Evolutionary conservation across 2,113 vertebrate genomes (phyloP).

Genomic region (Cnemophilus loriae): DNA sequence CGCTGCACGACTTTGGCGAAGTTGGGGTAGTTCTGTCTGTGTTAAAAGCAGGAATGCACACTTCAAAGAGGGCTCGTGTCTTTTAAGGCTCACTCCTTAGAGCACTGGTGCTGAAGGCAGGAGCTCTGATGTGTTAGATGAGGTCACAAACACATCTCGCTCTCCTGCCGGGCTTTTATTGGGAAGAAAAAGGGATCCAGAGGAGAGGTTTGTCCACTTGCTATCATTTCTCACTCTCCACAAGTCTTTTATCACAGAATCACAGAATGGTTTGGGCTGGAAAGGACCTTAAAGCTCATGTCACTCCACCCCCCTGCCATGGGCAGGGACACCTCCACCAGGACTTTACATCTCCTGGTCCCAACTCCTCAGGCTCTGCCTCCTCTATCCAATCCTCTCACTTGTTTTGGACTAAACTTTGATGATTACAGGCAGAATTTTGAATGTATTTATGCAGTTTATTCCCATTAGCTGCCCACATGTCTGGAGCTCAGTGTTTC

Average conservation of each 20-base stretch:
- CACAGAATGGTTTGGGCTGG: neutral
- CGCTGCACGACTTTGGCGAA: neutral
- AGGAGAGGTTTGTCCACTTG: neutral
- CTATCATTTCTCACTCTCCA: neutral
- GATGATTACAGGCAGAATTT: neutral
- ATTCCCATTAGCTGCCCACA: neutral
- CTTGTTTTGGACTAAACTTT: neutral
- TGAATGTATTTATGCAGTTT: neutral
- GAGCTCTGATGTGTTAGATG: neutral
- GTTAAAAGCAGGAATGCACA: neutral
- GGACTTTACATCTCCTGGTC: neutral
- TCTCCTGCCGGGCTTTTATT: neutral
- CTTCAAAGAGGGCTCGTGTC: neutral
- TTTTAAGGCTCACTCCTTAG: neutral
- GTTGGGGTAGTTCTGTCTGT: neutral
- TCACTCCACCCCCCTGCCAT: neutral
- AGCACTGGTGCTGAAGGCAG: neutral
- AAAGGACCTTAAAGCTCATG: neutral
- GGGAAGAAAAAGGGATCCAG: neutral
- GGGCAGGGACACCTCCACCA: neutral
- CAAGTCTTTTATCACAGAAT: neutral
- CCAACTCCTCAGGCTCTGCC: neutral
- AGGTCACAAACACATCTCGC: neutral
- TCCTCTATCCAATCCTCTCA: neutral
- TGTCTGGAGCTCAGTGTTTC: neutral